phyloP scores from a whole-genome alignment of 2,113 vertebrate genomes.

The Melanostigma gelatinosum region DNA sequence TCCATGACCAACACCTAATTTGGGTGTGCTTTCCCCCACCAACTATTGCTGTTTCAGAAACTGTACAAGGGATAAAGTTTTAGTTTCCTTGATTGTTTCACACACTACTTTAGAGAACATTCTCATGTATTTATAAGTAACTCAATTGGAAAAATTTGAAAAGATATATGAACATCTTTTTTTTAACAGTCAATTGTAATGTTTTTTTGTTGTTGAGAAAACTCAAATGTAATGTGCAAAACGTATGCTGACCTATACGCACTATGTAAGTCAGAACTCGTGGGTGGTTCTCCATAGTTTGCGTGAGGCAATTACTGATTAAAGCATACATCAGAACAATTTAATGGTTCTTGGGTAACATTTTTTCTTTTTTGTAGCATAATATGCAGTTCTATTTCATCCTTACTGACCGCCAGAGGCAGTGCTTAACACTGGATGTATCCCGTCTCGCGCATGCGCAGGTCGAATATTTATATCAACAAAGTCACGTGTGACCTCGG shows the following conservation, averaged over 20 bases:
- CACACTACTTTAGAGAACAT: neutral
- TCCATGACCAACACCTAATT: neutral
- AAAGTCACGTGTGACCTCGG: no score
- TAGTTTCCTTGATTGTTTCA: neutral
- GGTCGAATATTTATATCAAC: no score
- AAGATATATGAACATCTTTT: neutral
- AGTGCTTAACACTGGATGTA: no score
- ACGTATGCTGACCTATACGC: no score
- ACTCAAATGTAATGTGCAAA: neutral
- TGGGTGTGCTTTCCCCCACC: no score
- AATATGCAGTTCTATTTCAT: no score
- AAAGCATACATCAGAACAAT: neutral
- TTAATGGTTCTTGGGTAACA: neutral
- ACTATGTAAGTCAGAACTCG: neutral
- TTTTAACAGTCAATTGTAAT: no score
- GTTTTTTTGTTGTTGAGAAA: neutral
- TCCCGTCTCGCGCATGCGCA: no score
- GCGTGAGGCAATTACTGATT: neutral
- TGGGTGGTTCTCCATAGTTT: neutral
- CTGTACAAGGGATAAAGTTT: neutral
- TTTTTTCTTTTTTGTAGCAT: neutral
- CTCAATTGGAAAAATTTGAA: neutral
- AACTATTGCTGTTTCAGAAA: neutral
- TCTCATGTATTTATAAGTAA: neutral
- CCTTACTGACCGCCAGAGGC: no score